Base-by-base conservation (phyloP, 2,888 invertebrate genomes). In the Eurytoma adleriae region DNA sequence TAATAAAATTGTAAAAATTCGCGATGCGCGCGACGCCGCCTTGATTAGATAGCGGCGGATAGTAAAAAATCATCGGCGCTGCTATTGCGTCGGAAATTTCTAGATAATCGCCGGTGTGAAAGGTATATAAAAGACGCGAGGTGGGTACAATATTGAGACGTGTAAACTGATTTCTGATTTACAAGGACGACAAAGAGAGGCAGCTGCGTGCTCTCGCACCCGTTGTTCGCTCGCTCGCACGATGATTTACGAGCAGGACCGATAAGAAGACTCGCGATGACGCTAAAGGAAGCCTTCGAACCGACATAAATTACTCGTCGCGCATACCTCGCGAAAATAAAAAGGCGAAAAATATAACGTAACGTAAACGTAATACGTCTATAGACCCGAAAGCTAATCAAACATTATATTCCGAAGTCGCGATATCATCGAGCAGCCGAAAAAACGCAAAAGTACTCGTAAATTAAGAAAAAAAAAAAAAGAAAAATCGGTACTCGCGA, bases 91-190 rank as follows among this genome's bases (percentile, higher is more conserved):
- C 78, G 59, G 75, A 67, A 79, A 76, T 78, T 79, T 82, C 74
- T 81, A 78, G 75, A 83, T 81, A 79, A 69, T 79, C 56, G 75
- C 56, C 69, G 69, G 66, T 54, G 68, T 61, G 78, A 80, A 82
- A 80, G 75, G 68, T 73, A 62, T 13, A 20, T 20, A 40, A 40
- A 54, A 77, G 71, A 73, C 56, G 48, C 64, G 67, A 48, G 68
- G 67, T 59, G 67, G 40, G 68, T 64, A 75, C 77, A 80, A 80
- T 78, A 82, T 82, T 75, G 80, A 82, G 80, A 71, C 64, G 56
- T 54, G 69, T 76, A 76, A 78, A 82, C 80, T 82, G 82, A 82
- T 82, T 82, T 82, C 80, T 78, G 82, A 82, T 78, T 69, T 73
- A 68, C 76, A 80, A 80, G 76, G 77, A 73, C 77, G 62, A 77